These are phyloP conservation scores for Mustelus asterias DNA, from an alignment of 2,113 vertebrate species.

Conservation along the genomic window DNA sequence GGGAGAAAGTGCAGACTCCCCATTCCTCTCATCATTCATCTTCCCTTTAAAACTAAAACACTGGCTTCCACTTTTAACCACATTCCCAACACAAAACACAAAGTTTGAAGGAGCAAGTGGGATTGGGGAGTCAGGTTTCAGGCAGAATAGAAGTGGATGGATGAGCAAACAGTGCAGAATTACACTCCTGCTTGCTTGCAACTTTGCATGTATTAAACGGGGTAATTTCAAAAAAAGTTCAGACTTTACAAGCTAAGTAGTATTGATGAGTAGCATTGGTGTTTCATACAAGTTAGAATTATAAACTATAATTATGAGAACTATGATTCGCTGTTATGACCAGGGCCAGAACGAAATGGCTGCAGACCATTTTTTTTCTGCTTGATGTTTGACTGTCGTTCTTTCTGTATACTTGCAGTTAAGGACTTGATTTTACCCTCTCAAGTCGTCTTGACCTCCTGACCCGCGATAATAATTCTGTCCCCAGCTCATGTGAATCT, in stretches of 20 bases:
- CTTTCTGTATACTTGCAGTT: not conserved
- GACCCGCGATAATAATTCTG: constrained; percentile 58
- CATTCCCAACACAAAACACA: not conserved
- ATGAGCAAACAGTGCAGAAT: not conserved
- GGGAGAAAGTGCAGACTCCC: not conserved
- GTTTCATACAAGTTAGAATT: too few species aligned
- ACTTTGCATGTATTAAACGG: not conserved
- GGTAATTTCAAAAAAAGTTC: not conserved
- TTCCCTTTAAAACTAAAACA: not conserved
- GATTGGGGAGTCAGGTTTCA: not conserved
- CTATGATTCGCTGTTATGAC: not conserved
- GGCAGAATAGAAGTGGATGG: not conserved
- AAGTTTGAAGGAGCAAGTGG: not conserved
- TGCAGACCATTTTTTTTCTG: not conserved
- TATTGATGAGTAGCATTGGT: not conserved
- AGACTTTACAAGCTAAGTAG: not conserved
- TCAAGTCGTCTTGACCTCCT: constrained; percentile 73
- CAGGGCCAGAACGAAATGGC: not conserved
- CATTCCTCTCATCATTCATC: not conserved
- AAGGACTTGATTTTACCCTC: constrained; percentile 62
- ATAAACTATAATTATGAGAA: too few species aligned
- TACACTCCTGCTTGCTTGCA: not conserved
- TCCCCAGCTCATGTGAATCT: constrained; percentile 49
- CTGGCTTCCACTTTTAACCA: not conserved
- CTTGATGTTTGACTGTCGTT: not conserved